Base-by-base conservation (phyloP, 2,888 invertebrate genomes). In the Folsomia candida region DNA sequence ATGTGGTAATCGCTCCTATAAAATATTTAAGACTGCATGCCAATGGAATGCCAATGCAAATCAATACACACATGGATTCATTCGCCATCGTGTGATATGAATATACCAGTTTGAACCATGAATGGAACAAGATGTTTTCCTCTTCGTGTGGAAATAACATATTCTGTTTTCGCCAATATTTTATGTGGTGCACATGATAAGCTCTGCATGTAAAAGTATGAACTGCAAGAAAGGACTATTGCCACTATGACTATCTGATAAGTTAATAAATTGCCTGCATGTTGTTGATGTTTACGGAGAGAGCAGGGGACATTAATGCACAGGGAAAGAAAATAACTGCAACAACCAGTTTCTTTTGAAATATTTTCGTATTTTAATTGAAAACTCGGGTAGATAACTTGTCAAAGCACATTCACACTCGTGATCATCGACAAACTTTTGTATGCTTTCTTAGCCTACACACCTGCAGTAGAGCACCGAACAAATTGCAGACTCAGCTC, bases 241-340 rank as follows among this genome's bases (percentile, higher is more conserved):
- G n/a, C n/a, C n/a, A n/a, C n/a, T n/a, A n/a, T n/a, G n/a, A n/a
- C n/a, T n/a, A n/a, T n/a, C n/a, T n/a, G n/a, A n/a, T n/a, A n/a
- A n/a, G n/a, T n/a, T n/a, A n/a, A n/a, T n/a, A n/a, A n/a, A n/a
- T n/a, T n/a, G n/a, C n/a, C n/a, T n/a, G n/a, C n/a, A n/a, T n/a
- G n/a, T n/a, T n/a, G n/a, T n/a, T n/a, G n/a, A n/a, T n/a, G n/a
- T n/a, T n/a, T n/a, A n/a, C n/a, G n/a, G n/a, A n/a, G n/a, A n/a
- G n/a, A n/a, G n/a, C n/a, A n/a, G n/a, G n/a, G n/a, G n/a, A n/a
- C n/a, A n/a, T n/a, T n/a, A n/a, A n/a, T n/a, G n/a, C n/a, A n/a
- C n/a, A n/a, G n/a, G n/a, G n/a, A n/a, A 22, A 62, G 28, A 28
- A 27, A 62, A 28, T 62, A 26, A 62, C 29, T 62, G 62, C 62